Evolutionary conservation across 1,140 invertebrate species (phyloP), one percentile per base, ranked within the genome.

Genomic region (Aphaenogaster floridana): DNA sequence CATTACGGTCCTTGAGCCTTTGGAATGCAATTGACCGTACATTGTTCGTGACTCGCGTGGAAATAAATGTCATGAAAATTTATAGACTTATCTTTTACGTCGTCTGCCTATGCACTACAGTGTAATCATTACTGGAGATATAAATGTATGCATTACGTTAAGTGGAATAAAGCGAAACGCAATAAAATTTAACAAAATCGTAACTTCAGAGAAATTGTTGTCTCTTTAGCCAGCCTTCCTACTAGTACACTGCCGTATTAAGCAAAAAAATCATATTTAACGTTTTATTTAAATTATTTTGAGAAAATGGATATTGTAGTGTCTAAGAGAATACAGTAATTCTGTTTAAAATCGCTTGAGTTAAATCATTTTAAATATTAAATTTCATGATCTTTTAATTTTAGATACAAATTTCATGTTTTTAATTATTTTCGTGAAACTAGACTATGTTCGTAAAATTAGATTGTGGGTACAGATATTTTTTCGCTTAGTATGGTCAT

Each of bases 11-110:
- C 91, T 93, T 92, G 89, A 92, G 88, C 89, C 88, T 83, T 64
- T 89, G 91, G 92, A 93, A 93, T 92, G 92, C 81, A 88, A 90
- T 89, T 79, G 79, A 72, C 42, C 48, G 61, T 64, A 59, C 85
- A 92, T 92, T 92, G 89, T 90, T 92, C 88, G 88, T 76, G 80
- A 77, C 84, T 89, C 59, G 42, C 42, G 5, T 8, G 17, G 17
- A 57, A 66, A 52, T 87, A 89, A 79, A 84, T 78, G 80, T 63
- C 68, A 54, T n/a, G 15, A 66, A 61, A 79, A 80, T 61, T 63
- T 72, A 79, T 63, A 45, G 8, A 59, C 64, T 64, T 50, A 50
- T 34, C 39, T 64, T 78, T 54, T 45, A 7, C 48, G 61, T 57
- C 39, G 13, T 74, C 21, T 72, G 28, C n/a, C n/a, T n/a, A 45